Conservation (phyloP, 92 coral and sea anemone species). For the Paragorgia papillata region DNA sequence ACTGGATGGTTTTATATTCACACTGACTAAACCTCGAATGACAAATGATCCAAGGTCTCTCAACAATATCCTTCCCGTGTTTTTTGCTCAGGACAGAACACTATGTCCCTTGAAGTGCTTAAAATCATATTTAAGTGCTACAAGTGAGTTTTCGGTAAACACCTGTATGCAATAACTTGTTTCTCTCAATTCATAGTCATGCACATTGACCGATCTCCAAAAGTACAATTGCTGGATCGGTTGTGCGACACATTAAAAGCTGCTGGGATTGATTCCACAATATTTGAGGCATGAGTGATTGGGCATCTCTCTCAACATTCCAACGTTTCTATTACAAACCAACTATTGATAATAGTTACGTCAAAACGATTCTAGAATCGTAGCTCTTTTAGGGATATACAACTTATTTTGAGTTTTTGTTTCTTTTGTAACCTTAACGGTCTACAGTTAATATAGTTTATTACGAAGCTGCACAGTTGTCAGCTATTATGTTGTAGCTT, state of each 20-base stretch:
- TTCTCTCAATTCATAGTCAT: constrained; percentile 33
- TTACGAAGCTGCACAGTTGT: background rate
- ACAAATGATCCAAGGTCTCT: constrained; percentile 9
- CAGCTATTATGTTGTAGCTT: background rate
- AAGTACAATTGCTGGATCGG: constrained; percentile 64
- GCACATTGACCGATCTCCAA: constrained; percentile 66
- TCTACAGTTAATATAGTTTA: background rate
- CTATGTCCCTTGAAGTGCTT: constrained; percentile 34
- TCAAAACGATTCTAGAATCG: too few relatives aligned
- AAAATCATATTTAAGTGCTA: constrained; percentile 5
- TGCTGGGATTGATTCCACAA: constrained; percentile 61
- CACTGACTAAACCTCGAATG: constrained; percentile 25
- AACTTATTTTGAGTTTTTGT: background rate
- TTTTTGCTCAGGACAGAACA: background rate
- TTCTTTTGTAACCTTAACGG: background rate
- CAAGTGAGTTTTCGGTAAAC: background rate
- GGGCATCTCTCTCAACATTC: constrained; percentile 28
- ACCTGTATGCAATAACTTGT: background rate
- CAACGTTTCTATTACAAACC: constrained; percentile 42
- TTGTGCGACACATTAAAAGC: constrained; percentile 52
- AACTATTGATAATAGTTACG: constrained; percentile 9
- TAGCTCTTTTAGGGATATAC: background rate
- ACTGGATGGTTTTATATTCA: constrained; percentile 30
- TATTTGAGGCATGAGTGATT: constrained; percentile 54
- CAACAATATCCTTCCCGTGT: too few relatives aligned